Conservation (phyloP, 2,888 invertebrate genomes). For the Agrenia bidenticulata region DNA sequence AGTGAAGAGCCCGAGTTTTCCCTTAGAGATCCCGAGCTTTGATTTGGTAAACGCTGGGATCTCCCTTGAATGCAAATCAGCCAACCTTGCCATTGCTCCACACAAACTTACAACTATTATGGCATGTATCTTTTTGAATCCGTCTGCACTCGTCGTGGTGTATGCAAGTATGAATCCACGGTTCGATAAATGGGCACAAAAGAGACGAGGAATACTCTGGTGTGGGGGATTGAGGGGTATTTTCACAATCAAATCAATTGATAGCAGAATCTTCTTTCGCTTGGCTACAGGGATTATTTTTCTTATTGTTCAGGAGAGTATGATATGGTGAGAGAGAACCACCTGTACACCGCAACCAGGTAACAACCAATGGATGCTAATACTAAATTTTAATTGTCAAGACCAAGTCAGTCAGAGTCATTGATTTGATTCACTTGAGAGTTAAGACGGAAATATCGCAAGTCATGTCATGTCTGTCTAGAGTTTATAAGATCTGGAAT, state of each 20-base stretch:
- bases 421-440: too few relatives aligned
- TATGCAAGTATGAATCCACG: neutral
- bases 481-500: too few relatives aligned
- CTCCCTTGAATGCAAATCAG: slow-evolving; percentile 1
- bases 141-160: neutral
- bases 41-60: slow-evolving; percentile 2
- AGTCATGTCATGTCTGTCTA: too few relatives aligned
- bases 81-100: neutral
- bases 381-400: too few relatives aligned
- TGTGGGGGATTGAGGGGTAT: too few relatives aligned
- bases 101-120: neutral
- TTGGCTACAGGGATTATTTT: too few relatives aligned
- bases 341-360: too few relatives aligned
- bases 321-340: too few relatives aligned
- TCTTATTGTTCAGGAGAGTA: too few relatives aligned
- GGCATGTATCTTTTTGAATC: neutral
- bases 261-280: neutral
- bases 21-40: slow-evolving; percentile 3
- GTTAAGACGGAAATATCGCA: too few relatives aligned
- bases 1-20: neutral
- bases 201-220: neutral
- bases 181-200: neutral
- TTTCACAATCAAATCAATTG: slow-evolving; percentile 10
- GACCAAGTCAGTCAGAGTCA: too few relatives aligned
- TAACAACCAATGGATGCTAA: too few relatives aligned